Evolutionary conservation across 2,888 invertebrate genomes (phyloP), one percentile per base, ranked within the genome.

Genomic region (Amiota communis): DNA sequence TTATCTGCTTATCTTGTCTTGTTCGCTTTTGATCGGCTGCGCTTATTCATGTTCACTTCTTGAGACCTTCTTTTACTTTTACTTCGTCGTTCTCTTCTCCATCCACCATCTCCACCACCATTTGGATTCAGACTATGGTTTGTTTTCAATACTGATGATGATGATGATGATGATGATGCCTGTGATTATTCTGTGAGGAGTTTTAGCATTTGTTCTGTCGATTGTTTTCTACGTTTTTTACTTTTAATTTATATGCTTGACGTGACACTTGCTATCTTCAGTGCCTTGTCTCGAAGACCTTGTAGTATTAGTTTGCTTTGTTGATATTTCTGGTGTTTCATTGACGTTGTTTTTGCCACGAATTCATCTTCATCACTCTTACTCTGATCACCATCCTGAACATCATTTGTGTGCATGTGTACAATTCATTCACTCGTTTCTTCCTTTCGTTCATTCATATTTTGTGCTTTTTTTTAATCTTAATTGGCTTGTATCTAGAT

Each of bases 1-100:
- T 83, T 85, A 86, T 83, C 83, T 82, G 81, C 85, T 83, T 86
- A 86, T 87, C 87, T 87, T 87, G 86, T 87, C 84, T 80, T 84
- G 82, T 80, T 82, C 81, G 80, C 81, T 79, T 84, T 79, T 81
- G 86, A 84, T 87, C 86, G 84, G 84, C 80, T 85, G 84, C 36
- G 36, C 83, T 87, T 86, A 86, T 87, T 87, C 87, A 87, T 86
- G 84, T 85, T 87, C 81, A 72, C 75, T 74, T 72, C 70, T 73
- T 74, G 59, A 61, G 36, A 76, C 36, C 72, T 81, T 80, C 47
- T 74, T 72, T 74, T 75, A 23, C 76, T 77, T 80, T 78, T 78
- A 73, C 80, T 75, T 72, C 36, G 36, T 36, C 36, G 6, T 36
- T 0, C 4, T 36, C 36, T 36, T 36, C 36, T 36, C 8, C 6